Evolutionary conservation across 2,113 vertebrate genomes (phyloP), one percentile per base, ranked within the genome.

Genomic region (Catharus fuscescens): DNA sequence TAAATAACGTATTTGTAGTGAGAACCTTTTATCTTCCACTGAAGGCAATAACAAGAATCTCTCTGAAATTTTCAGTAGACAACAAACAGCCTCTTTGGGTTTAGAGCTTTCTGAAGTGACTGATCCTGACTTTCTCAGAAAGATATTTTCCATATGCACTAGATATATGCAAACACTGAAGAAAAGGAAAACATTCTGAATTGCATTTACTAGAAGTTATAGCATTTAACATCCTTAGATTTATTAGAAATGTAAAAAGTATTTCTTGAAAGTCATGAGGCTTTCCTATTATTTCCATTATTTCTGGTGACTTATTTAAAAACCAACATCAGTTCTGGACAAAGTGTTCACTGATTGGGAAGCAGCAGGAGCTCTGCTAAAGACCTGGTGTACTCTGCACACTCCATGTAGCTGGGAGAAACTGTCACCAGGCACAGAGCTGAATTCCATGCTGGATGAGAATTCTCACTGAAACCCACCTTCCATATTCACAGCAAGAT

Each of bases 11-110:
- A 88, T 95, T 91, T 91, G 74, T 91, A 87, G 59, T 74, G 77
- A 80, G 90, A 95, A 79, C 57, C 80, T 96, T 96, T 96, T 72
- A 95, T 93, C 91, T 95, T 31, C 48, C 31, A 88, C 70, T 90
- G 90, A 91, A 95, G 52, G 45, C 28, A 94, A 4, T 8, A 91
- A 80, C 60, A 94, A 88, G 90, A 66, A 18, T n/a, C 23, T 72
- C 34, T 86, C 38, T 82, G 90, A 91, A 80, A 59, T 91, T 81
- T 87, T 74, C 76, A 76, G 26, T 29, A 94, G 53, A 94, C 42
- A 94, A 61, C 79, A 96, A 96, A 90, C 57, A 94, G 90, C 60
- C 29, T 66, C 90, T 89, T 89, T 92, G 74, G 90, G 90, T 53
- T 87, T 48, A 48, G 52, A 16, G 21, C 32, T 90, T 92, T 86